Evolutionary conservation across 2,797 vertebrate species (phyloP), one percentile per base, ranked within the genome.

Genomic region (Carapus acus): DNA sequence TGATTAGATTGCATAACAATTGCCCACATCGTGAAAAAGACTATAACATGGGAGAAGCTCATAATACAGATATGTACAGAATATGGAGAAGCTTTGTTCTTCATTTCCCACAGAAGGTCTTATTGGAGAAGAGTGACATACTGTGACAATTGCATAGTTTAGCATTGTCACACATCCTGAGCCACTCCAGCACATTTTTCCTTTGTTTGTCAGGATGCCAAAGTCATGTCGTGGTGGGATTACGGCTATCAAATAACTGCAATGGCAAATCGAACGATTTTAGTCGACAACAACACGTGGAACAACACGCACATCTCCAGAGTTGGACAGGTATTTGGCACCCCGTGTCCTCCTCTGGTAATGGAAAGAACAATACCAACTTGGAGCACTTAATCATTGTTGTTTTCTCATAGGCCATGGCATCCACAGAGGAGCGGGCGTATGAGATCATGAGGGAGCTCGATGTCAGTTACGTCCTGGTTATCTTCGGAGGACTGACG

Each of bases 221-320:
- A 99, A 72, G 94, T 99, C 62, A 99, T 99, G 96, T 99, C 96
- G 0, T 99, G 96, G 96, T 99, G 96, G 96, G 96, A 99, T 87
- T 99, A 99, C 2, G 96, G 96, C 1, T 99, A 99, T 76, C 96
- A 99, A 81, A 99, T 99, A 67, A 99, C 96, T 0, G 96, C 96
- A 20, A 99, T 99, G 96, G 96, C 96, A 12, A 99, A 99, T 79
- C 88, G 96, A 65, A 99, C 96, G 2, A 99, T 99, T 79, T 79
- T 99, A 57, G 96, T 99, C 58, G 96, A 99, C 79, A 99, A 99
- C 79, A 99, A 99, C 83, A 99, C 96, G 0, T 99, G 96, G 96
- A 99, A 99, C 82, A 99, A 99, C 79, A 98, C 96, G 0, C 96
- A 99, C 75, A 99, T 99, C 81, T 99, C 96, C 60, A 89, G 96